These are phyloP conservation scores for Hololepta plana DNA, from an alignment of 2,888 invertebrate genomes.

Conservation along the genomic window DNA sequence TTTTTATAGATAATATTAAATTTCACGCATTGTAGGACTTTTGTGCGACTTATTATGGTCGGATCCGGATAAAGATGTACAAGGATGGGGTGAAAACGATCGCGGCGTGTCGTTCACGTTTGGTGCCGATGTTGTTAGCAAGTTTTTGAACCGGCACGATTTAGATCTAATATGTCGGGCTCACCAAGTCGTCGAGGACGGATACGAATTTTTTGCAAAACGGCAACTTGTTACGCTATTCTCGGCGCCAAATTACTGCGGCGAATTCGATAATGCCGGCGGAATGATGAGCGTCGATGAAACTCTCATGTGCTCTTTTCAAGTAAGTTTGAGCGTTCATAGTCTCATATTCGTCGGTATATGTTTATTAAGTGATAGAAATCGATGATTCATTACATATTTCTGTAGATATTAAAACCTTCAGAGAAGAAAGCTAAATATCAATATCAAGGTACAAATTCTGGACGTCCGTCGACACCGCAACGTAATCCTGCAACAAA, in stretches of 20 bases:
- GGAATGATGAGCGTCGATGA: slow-evolving; percentile 99
- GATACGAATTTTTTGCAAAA: slow-evolving; percentile 98
- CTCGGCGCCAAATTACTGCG: slow-evolving; percentile 96
- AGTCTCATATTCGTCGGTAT: too few species aligned
- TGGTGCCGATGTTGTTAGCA: slow-evolving; percentile 92
- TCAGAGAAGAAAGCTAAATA: slow-evolving; percentile 99
- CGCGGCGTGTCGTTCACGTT: slow-evolving; percentile 97
- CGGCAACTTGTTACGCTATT: slow-evolving; percentile 94
- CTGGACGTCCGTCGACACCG: slow-evolving; percentile 70
- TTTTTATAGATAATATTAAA: neutral
- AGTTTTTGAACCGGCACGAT: slow-evolving; percentile 91
- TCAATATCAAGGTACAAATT: slow-evolving; percentile 81
- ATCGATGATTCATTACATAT: too few species aligned
- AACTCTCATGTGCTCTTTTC: slow-evolving; percentile 98
- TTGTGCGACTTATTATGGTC: slow-evolving; percentile 96
- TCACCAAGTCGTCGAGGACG: slow-evolving; percentile 95
- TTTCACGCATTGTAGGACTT: slow-evolving; percentile 39
- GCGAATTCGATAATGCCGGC: slow-evolving; percentile 98
- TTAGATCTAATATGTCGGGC: slow-evolving; percentile 94
- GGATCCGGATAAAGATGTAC: slow-evolving; percentile 87
- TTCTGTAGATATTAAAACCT: slow-evolving; percentile 83
- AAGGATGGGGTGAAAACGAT: slow-evolving; percentile 95
- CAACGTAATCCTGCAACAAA: slow-evolving; percentile 56
- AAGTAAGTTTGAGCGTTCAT: too few species aligned
- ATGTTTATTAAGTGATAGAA: too few species aligned